These are phyloP conservation scores for Matsumurasca onukii DNA, from an alignment of 1,140 invertebrate species.

Conservation along the genomic window DNA sequence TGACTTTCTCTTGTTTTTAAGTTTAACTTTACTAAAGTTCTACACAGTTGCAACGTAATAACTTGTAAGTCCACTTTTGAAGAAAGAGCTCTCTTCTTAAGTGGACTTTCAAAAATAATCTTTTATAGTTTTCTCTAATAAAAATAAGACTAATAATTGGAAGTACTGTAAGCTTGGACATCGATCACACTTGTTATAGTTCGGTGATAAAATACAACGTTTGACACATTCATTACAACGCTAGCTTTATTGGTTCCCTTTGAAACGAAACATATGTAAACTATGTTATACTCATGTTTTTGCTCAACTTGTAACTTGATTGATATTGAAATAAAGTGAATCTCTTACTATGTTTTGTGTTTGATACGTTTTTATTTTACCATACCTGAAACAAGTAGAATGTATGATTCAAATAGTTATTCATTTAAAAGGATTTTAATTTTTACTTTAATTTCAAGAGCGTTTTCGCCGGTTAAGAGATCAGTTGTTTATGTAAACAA, in stretches of 20 bases:
- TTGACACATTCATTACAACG: neutral
- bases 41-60: neutral
- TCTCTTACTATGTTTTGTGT: too few relatives aligned
- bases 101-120: conserved; percentile 12
- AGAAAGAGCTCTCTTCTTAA: conserved; percentile 29
- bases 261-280: neutral
- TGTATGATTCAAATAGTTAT: too few relatives aligned
- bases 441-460: too few relatives aligned
- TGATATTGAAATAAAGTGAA: too few relatives aligned
- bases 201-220: too few relatives aligned
- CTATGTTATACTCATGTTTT: too few relatives aligned
- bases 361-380: too few relatives aligned
- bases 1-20: neutral
- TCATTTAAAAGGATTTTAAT: too few relatives aligned
- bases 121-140: neutral
- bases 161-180: neutral
- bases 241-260: neutral
- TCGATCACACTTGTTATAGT: neutral
- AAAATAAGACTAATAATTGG: neutral
- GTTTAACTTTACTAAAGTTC: neutral
- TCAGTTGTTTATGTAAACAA: too few relatives aligned
- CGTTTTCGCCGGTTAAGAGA: too few relatives aligned
- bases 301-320: too few relatives aligned
- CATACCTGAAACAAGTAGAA: too few relatives aligned
- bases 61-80: conserved; percentile 21